Percentiles rank a stretch among this genome's conserved stretches.
These are phyloP conservation scores for Cremastobaeus sp. DNA, from an alignment of 2,888 invertebrate genomes.

Conservation along the genomic window DNA sequence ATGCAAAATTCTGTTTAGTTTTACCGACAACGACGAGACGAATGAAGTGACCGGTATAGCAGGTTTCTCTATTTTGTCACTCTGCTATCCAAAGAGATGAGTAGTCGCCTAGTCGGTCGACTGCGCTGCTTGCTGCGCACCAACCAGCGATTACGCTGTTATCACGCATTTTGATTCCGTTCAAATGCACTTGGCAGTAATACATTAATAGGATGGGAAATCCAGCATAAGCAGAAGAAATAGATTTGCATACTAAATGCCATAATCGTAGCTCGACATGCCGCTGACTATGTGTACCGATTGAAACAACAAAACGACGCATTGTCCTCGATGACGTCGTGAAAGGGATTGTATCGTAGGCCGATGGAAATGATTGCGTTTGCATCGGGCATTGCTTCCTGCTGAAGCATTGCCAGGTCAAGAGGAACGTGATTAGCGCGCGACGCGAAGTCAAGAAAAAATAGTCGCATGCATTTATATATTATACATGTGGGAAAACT, in stretches of 20 bases:
- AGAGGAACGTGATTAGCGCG: conserved; percentile 48
- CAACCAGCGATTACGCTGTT: background rate
- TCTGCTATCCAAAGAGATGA: background rate
- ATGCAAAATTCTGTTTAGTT: background rate
- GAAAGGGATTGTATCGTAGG: conserved; percentile 47
- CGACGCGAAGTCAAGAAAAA: conserved; percentile 10
- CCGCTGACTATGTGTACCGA: conserved; percentile 45
- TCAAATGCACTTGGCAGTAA: too few species aligned
- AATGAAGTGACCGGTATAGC: conserved; percentile 18
- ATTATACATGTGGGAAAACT: conserved; percentile 27
- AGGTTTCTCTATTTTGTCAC: background rate
- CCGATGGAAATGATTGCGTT: conserved; percentile 50
- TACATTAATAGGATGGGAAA: background rate
- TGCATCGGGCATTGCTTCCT: conserved; percentile 47
- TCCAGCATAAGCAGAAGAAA: conserved; percentile 10
- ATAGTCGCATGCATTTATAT: conserved; percentile 9
- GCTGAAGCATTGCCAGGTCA: conserved; percentile 49
- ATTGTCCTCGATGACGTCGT: conserved; percentile 53
- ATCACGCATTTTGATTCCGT: background rate
- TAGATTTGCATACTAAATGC: conserved; percentile 52
- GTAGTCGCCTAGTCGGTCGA: conserved; percentile 8
- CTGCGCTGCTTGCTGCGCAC: too few species aligned
- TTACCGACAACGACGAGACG: conserved; percentile 21
- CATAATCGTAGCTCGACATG: conserved; percentile 45
- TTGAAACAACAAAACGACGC: conserved; percentile 48